These are phyloP conservation scores for Athene cunicularia DNA, from an alignment of 2,113 vertebrate species.

Conservation along the genomic window DNA sequence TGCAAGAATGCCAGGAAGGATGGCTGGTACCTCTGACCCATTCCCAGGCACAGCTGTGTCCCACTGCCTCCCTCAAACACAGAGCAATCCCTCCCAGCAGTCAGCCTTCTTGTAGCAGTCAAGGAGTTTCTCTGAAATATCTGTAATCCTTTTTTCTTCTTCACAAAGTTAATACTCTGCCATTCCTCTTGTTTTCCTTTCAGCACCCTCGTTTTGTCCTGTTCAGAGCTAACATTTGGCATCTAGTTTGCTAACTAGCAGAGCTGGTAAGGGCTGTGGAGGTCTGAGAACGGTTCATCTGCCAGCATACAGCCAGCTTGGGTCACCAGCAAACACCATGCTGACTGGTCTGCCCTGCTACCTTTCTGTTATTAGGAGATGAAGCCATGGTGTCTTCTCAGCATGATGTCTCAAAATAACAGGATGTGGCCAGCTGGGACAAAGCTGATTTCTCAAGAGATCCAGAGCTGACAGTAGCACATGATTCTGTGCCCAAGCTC, in stretches of 20 bases:
- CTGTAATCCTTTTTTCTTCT: neutral
- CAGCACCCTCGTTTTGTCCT: neutral
- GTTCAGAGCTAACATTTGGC: neutral
- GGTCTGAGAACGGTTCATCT: neutral
- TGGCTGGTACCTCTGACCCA: neutral
- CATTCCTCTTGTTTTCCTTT: neutral
- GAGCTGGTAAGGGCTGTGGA: neutral
- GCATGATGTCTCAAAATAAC: neutral
- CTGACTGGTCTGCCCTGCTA: neutral
- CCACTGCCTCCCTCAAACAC: neutral
- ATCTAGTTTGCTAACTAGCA: neutral
- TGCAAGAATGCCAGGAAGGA: neutral
- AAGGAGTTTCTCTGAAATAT: neutral
- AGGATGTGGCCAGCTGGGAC: neutral
- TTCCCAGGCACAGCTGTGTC: neutral
- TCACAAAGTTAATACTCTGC: neutral
- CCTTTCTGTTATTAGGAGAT: neutral
- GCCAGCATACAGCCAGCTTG: neutral
- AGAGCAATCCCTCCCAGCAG: neutral
- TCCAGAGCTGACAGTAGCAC: neutral
- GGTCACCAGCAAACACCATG: neutral
- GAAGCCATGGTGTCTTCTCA: neutral
- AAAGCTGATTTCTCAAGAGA: slow-evolving; percentile 6
- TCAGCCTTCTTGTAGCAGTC: neutral
- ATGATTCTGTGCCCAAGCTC: neutral